Evolutionary conservation across 2,113 vertebrate species (phyloP).

Genomic region (Prunella himalayana): DNA sequence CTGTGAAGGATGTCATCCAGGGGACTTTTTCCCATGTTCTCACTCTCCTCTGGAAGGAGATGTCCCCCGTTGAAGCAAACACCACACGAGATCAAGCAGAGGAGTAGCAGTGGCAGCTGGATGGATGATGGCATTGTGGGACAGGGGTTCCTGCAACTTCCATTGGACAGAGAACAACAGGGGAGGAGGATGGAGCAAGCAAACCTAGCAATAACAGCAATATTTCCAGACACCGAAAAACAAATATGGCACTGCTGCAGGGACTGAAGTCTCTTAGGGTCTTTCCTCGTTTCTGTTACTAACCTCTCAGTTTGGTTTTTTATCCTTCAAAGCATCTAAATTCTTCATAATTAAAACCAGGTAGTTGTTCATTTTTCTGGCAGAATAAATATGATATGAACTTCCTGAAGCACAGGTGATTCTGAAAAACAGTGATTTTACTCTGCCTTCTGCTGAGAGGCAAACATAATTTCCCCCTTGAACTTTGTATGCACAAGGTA

Average conservation of each 20-base stretch:
- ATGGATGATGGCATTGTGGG: slow-evolving; percentile 75
- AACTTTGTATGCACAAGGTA: neutral
- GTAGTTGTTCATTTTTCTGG: neutral
- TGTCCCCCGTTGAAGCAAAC: slow-evolving; percentile 65
- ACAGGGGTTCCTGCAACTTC: slow-evolving; percentile 10
- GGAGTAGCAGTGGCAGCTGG: slow-evolving; percentile 72
- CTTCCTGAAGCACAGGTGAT: neutral
- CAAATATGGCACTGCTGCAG: neutral
- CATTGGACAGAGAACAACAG: neutral
- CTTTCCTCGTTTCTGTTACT: neutral
- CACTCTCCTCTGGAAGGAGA: slow-evolving; percentile 51
- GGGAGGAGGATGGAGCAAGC: neutral
- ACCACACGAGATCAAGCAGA: slow-evolving; percentile 67
- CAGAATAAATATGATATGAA: neutral
- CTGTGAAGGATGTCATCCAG: slow-evolving; percentile 75
- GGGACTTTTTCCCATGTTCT: slow-evolving; percentile 49
- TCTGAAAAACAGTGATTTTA: neutral
- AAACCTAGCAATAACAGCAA: neutral
- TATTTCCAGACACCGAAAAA: neutral
- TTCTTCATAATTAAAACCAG: neutral
- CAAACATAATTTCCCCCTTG: neutral
- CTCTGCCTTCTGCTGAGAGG: neutral
- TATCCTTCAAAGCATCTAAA: neutral
- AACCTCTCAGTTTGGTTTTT: neutral
- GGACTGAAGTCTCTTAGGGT: neutral